Conservation (phyloP, 2,888 invertebrate genomes). For the Macrosiphum euphorbiae region DNA sequence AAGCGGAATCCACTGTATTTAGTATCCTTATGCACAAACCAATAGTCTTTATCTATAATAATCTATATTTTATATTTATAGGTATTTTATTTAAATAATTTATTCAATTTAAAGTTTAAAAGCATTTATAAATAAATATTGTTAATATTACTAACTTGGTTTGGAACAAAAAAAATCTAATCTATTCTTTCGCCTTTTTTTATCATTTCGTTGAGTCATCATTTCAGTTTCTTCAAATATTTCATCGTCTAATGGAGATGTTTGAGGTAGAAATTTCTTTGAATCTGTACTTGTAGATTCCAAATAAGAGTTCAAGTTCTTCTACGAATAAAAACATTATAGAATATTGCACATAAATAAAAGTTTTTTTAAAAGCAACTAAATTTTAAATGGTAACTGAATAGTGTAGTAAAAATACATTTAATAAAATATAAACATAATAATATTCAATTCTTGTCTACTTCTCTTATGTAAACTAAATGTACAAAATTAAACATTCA, state of each 20-base stretch:
- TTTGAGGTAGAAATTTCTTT: constrained; percentile 45
- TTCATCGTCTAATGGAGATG: constrained; percentile 54
- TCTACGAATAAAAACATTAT: constrained; percentile 9
- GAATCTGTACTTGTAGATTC: constrained; percentile 21
- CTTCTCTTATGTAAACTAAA: neutral
- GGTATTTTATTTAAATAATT: neutral
- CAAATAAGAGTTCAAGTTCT: neutral
- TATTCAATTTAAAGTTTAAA: neutral
- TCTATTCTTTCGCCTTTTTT: constrained; percentile 56
- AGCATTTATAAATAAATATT: neutral
- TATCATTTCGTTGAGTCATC: constrained; percentile 46
- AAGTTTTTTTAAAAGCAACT: neutral
- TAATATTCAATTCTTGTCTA: neutral
- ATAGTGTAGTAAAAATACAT: neutral
- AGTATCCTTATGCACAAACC: neutral
- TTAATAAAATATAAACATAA: neutral
- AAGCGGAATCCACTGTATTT: too few relatives aligned
- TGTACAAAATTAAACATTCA: neutral
- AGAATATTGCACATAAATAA: neutral
- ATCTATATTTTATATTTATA: neutral
- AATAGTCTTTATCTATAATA: neutral
- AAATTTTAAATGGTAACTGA: neutral
- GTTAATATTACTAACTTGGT: constrained; percentile 46
- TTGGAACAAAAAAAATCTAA: constrained; percentile 59
- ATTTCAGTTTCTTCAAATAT: constrained; percentile 63